A percentile compares a stretch with the other conserved stretches of the same genome.
phyloP scores from a whole-genome alignment of 2,113 vertebrate species.

The Cebus imitator region DNA sequence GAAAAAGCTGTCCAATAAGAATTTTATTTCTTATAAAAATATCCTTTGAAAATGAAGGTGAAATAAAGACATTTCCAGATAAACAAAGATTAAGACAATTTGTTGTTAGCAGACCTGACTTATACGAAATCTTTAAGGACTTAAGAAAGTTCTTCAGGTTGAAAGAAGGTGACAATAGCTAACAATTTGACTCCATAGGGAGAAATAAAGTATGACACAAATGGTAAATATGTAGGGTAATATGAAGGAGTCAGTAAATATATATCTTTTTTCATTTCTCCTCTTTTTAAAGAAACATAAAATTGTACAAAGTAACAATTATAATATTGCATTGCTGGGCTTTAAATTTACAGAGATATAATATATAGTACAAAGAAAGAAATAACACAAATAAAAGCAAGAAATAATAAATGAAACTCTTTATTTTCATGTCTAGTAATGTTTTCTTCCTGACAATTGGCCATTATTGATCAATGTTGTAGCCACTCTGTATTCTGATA shows the following conservation, averaged over 20 bases:
- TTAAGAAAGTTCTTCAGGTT: neutral
- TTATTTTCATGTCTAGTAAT: neutral
- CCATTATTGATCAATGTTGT: neutral
- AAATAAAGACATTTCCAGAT: neutral
- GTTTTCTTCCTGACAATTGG: neutral
- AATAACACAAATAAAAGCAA: neutral
- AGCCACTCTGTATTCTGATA: neutral
- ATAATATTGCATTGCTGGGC: neutral
- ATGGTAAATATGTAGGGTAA: neutral
- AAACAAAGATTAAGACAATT: neutral
- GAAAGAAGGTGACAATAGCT: neutral
- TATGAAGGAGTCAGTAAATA: neutral
- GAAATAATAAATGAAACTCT: neutral
- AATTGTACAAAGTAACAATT: neutral
- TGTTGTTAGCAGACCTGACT: neutral
- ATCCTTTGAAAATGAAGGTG: neutral
- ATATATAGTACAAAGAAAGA: neutral
- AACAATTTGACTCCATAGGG: neutral
- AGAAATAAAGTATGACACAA: neutral
- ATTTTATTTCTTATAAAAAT: neutral
- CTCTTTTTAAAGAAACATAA: neutral
- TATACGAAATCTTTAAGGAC: neutral
- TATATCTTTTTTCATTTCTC: neutral
- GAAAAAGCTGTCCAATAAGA: neutral
- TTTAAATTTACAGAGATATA: slow-evolving; percentile 20